Evolutionary conservation across 1,140 invertebrate species (phyloP), one percentile per base, ranked within the genome.

Genomic region (Lanistes nyassanus): DNA sequence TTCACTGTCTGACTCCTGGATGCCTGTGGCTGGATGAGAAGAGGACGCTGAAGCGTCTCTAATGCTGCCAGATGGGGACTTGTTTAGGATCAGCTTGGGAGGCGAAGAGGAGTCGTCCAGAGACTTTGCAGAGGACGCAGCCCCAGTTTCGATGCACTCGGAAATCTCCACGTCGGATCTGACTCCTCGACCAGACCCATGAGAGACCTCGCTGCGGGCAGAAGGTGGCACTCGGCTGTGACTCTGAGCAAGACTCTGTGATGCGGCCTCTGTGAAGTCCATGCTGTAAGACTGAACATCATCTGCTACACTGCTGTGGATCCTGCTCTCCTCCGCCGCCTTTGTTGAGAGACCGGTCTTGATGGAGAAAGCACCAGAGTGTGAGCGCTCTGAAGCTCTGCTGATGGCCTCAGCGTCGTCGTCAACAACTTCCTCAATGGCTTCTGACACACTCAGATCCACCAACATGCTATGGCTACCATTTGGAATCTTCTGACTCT

Each of bases 301-400:
- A 0, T 79, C 79, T 47, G 31, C 78, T 73, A 16, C 26, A 65
- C 34, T 81, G 70, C 6, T 76, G 77, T 16, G 77, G 67, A 72
- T 83, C 83, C 37, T 85, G 56, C 80, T 81, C 16, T 76, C 73
- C 64, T 86, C 85, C n/a, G 79, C n/a, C 29, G 78, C 31, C 36
- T 70, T 78, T 74, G 78, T 70, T 77, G 80, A 74, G 42, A 62
- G 47, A 31, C 74, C 34, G 19, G 31, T 67, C 53, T 72, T 51
- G 58, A 74, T 74, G 26, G 62, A 34, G n/a, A 74, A n/a, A n/a
- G 64, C 31, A 55, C 55, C 58, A 5, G 36, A 51, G 3, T 39
- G 36, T 2, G 55, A 70, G 39, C 55, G 21, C 29, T 62, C 64
- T 19, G 74, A 78, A 0, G 68, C 68, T 3, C 9, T 6, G 5